Evolutionary conservation across 2,113 vertebrate species (phyloP), one percentile per base, ranked within the genome.

Genomic region (Tamias sibiricus): DNA sequence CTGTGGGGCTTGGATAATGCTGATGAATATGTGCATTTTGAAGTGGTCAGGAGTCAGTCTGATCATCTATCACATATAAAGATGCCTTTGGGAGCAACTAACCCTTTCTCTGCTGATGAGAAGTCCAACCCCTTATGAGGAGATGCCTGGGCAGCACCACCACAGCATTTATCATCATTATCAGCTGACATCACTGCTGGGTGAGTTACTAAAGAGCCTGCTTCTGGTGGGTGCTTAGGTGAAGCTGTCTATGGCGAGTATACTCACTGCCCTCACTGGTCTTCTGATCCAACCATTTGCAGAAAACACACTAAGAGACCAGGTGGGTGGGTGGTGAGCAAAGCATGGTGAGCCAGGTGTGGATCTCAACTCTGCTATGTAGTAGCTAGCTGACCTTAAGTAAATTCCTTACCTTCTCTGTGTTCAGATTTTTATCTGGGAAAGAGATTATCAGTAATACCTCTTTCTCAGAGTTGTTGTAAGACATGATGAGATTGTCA

Each of bases 1-100:
- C 92, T 30, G 4, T 49, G 93, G 79, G 84, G 54, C 77, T 83
- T 80, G 35, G 86, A 20, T 88, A 93, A 91, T 52, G 85, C 79
- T 96, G 96, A 96, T 96, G 95, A 96, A 89, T 96, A 62, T 71
- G 94, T 89, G 64, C 66, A 7, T 93, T 87, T 87, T 84, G 59
- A 91, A 94, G 86, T 16, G 80, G 80, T 72, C 75, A 52, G 77
- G 66, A 96, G 74, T 47, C 13, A 4, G 68, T 68, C 90, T 89
- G 83, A 81, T 54, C 66, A 93, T 91, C 93, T 59, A 54, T 95
- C 86, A 75, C 64, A 62, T 57, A 26, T 71, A 91, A 97, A 93
- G 64, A 89, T 69, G 52, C 88, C 86, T 93, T 40, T 69, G 94
- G 83, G 93, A 95, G 83, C 87, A 71, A 95, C 83, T 95, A 93